Base-by-base conservation (phyloP, 2,888 invertebrate species). In the Phyllotreta striolata region DNA sequence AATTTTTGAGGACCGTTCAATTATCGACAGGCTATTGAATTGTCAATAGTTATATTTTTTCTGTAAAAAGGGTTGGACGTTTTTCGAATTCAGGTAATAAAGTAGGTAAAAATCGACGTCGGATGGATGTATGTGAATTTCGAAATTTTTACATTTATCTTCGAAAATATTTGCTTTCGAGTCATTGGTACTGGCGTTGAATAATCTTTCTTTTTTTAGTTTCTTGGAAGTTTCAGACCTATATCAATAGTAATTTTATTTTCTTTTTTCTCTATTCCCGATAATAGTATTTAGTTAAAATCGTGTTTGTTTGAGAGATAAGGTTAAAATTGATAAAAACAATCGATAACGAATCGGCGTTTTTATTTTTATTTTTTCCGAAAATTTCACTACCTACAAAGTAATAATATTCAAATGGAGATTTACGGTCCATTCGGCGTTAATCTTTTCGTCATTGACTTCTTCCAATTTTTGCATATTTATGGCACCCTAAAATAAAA, bases 11-110 rank as follows among this genome's bases (percentile, higher is more conserved):
- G 14, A 46, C 35, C 13, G 10, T 37, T 51, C 59, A 59, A 59
- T 59, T 51, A 59, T 59, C 51, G 51, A 59, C 10, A 59, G 35
- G 35, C 35, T 35, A 59, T 59, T 67, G 63, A 55, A 57, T 58
- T 60, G 64, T 63, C 67, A 67, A 61, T 63, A 55, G 24, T 1
- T 24, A 3, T 24, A 3, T 24, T 24, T 24, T 55, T 65, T 65
- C 63, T 62, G 61, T 61, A 55, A 67, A 67, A 67, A 67, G 67
- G 67, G 67, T 67, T 67, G 62, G 67, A 65, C 67, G 57, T 63
- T 63, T 67, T 61, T 61, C 46, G 55, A 63, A 51, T 55, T 61
- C 63, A 66, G 61, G 55, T 65, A 64, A 66, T 58, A 56, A 55
- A 56, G 59, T 59, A 64, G 67, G 67, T 67, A 64, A 62, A 65